Percentiles rank a stretch among this genome's conserved stretches.
phyloP scores from a whole-genome alignment of 2,888 invertebrate species.

The Harpalus rufipes region DNA sequence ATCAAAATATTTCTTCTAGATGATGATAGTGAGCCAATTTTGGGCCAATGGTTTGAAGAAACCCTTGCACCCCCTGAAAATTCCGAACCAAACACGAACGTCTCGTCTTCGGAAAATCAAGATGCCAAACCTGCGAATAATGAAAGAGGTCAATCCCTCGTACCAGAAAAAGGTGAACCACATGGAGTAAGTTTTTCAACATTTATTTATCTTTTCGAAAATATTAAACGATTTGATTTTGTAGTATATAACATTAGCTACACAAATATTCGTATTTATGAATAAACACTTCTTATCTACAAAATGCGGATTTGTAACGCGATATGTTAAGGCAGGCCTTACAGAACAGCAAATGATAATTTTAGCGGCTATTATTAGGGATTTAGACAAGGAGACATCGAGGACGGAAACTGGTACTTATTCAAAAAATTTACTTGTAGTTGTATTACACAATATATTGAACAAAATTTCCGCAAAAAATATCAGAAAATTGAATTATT shows the following conservation, averaged over 20 bases:
- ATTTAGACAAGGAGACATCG: constrained; percentile 93
- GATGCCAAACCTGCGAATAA: constrained; percentile 78
- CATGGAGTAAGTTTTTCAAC: constrained; percentile 80
- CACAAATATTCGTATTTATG: constrained; percentile 91
- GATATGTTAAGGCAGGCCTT: constrained; percentile 85
- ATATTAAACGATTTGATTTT: constrained; percentile 69
- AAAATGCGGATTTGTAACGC: constrained; percentile 83
- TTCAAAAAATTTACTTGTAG: constrained; percentile 57
- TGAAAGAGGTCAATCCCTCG: constrained; percentile 79
- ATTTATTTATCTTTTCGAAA: constrained; percentile 51
- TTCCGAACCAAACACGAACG: constrained; percentile 80
- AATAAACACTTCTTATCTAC: constrained; percentile 89
- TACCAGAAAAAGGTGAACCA: constrained; percentile 89
- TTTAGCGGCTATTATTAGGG: constrained; percentile 92
- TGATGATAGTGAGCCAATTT: constrained; percentile 90
- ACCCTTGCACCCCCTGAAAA: constrained; percentile 90
- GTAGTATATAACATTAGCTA: constrained; percentile 91
- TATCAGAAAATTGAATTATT: too few species aligned
- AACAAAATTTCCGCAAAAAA: too few species aligned
- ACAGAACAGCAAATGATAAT: constrained; percentile 94
- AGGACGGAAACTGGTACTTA: constrained; percentile 85
- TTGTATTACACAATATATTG: constrained; percentile 31
- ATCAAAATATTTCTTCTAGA: constrained; percentile 76
- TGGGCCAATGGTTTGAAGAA: constrained; percentile 97
- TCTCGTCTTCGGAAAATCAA: constrained; percentile 79